Evolutionary conservation across 2,797 vertebrate species (phyloP), one percentile per base, ranked within the genome.

Genomic region (Enteromius unitaeniatus): DNA sequence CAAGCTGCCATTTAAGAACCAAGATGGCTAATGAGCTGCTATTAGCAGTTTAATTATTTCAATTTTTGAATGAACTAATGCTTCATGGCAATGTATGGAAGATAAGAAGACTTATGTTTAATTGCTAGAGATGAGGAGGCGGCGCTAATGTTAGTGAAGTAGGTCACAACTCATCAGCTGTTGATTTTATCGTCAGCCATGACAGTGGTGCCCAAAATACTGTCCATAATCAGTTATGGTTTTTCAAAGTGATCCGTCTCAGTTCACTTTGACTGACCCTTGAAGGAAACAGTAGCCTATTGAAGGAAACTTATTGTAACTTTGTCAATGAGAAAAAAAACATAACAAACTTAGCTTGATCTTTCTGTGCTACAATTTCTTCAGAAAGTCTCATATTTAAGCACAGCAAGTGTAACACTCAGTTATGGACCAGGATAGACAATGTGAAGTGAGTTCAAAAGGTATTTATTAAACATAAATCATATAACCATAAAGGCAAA

Each of bases 121-220:
- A 75, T 74, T 10, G 51, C 4, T n/a, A 55, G 47, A 74, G 28
- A 53, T 3, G 3, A 53, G 49, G 34, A n/a, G 28, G 19, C 28
- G 19, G 21, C 31, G 3, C 72, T 64, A 64, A 64, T 64, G 26
- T 17, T 14, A 37, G 31, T 55, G 72, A 75, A 53, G 28, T 31
- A 69, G 75, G 53, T 60, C 64, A 78, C 34, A 78, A 42, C 49
- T 28, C 8, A 40, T 67, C 47, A 53, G 60, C 15, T 49, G 58
- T 23, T 78, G 81, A 82, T 84, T 78, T 64, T 82, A 82, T 84
- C 76, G 28, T 55, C 31, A 40, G 55, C 68, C 62, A 64, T 78
- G 79, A 87, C 58, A 28, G 79, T 13, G 15, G 62, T 42, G 82
- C 74, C 47, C 64, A 80, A 67, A 79, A 69, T 58, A 37, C n/a